A percentile compares a stretch with the other conserved stretches of the same genome.
Evolutionary conservation across 2,888 invertebrate genomes (phyloP).

Genomic region (Himalopsyche tibetana): DNA sequence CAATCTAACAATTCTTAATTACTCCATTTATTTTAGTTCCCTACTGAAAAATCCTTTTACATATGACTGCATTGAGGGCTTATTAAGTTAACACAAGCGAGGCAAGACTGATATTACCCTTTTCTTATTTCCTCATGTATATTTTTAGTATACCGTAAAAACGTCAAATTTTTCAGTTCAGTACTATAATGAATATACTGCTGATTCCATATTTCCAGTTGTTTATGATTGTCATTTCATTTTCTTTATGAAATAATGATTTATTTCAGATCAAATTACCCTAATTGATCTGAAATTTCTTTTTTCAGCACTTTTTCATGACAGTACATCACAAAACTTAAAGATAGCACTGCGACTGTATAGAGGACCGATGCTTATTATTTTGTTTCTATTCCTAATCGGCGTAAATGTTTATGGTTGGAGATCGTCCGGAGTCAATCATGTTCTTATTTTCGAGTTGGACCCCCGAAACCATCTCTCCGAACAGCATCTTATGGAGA

Average conservation of each 20-base stretch:
- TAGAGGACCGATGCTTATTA: constrained; percentile 93
- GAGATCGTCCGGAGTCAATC: constrained; percentile 98
- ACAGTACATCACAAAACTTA: constrained; percentile 83
- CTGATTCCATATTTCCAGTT: no score
- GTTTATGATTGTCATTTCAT: no score
- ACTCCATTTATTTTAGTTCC: not conserved
- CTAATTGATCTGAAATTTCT: constrained; percentile 34
- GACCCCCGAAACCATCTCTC: constrained; percentile 96
- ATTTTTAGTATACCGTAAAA: no score
- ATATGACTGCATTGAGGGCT: not conserved
- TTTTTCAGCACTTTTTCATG: constrained; percentile 85
- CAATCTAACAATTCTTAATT: no score
- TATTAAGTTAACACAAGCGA: not conserved
- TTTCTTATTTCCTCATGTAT: not conserved
- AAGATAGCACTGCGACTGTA: constrained; percentile 94
- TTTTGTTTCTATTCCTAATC: constrained; percentile 94
- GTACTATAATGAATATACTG: not conserved
- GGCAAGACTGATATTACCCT: not conserved
- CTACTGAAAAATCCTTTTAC: not conserved
- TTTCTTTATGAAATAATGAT: no score
- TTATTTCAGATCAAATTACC: not conserved
- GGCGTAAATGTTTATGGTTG: constrained; percentile 98
- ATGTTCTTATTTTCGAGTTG: constrained; percentile 97
- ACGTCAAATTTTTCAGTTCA: not conserved
- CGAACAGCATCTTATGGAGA: constrained; percentile 96